Conservation (phyloP, 2,113 vertebrate species). For the Gymnogyps californianus region DNA sequence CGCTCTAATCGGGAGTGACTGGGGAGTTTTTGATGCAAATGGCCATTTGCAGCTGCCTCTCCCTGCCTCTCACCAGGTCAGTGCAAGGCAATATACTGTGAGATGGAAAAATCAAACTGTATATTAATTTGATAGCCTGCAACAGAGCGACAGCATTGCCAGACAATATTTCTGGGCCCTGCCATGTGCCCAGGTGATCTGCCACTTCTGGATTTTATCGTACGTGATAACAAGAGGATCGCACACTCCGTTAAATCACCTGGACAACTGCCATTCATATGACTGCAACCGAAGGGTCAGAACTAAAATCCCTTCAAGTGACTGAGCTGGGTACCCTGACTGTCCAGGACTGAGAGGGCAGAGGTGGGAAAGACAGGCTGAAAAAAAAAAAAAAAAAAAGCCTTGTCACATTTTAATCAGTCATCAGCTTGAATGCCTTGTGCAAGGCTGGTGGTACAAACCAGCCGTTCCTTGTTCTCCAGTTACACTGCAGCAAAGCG, state of each 20-base stretch:
- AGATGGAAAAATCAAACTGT: slow-evolving; percentile 37
- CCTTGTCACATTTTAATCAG: neutral
- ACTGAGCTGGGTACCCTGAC: neutral
- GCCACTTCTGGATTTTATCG: neutral
- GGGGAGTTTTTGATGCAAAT: slow-evolving; percentile 42
- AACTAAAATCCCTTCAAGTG: neutral
- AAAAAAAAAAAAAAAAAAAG: neutral
- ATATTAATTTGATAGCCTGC: slow-evolving; percentile 8
- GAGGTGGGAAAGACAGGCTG: neutral
- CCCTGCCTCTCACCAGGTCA: neutral
- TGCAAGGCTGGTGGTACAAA: neutral
- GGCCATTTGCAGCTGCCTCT: slow-evolving; percentile 47
- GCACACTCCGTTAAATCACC: neutral
- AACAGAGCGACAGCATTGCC: neutral
- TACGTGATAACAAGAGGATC: neutral
- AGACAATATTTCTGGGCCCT: neutral
- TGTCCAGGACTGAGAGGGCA: neutral
- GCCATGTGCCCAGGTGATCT: neutral
- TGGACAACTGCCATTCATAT: neutral
- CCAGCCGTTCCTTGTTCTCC: neutral
- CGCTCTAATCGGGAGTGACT: slow-evolving; percentile 12
- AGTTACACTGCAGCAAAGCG: neutral
- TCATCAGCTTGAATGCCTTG: neutral
- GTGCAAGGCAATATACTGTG: neutral
- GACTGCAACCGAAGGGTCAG: neutral